phyloP scores from a whole-genome alignment of 2,888 invertebrate genomes.

The Trachelus iudaicus region DNA sequence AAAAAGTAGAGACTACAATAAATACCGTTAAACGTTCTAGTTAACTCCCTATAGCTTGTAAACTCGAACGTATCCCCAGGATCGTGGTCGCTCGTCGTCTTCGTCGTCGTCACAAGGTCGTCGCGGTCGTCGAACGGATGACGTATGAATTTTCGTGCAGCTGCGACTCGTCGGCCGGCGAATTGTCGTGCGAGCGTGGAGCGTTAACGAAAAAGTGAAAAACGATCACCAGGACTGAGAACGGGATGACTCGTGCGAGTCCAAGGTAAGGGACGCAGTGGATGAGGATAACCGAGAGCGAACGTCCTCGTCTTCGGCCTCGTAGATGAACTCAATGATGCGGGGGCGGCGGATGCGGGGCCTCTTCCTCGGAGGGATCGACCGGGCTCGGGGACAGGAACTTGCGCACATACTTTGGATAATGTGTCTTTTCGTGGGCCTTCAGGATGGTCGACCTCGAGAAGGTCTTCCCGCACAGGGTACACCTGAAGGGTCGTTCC shows the following conservation, averaged over 20 bases:
- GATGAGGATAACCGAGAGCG: no score
- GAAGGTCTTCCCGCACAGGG: constrained; percentile 90
- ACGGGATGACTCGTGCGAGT: no score
- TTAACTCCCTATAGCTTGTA: no score
- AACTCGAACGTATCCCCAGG: constrained; percentile 3
- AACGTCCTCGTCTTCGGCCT: background rate
- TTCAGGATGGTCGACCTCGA: constrained; percentile 91
- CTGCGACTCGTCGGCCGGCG: no score
- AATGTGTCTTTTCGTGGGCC: constrained; percentile 93
- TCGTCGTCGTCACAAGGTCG: background rate
- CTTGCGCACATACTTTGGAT: constrained; percentile 90
- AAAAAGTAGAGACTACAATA: no score
- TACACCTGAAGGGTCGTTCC: constrained; percentile 89
- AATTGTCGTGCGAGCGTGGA: no score
- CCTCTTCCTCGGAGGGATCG: constrained; percentile 83
- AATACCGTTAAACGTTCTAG: no score
- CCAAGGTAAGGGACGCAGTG: no score
- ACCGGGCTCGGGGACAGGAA: constrained; percentile 89
- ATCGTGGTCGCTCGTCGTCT: background rate
- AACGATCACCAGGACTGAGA: no score
- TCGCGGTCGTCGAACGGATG: background rate
- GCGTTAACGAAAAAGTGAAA: no score
- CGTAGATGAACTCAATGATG: constrained; percentile 18
- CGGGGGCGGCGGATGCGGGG: constrained; percentile 66
- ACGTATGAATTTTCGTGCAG: no score